Percentiles rank a stretch among this genome's conserved stretches.
These are phyloP conservation scores for Edolisoma coerulescens DNA, from an alignment of 2,113 vertebrate genomes.

Conservation along the genomic window DNA sequence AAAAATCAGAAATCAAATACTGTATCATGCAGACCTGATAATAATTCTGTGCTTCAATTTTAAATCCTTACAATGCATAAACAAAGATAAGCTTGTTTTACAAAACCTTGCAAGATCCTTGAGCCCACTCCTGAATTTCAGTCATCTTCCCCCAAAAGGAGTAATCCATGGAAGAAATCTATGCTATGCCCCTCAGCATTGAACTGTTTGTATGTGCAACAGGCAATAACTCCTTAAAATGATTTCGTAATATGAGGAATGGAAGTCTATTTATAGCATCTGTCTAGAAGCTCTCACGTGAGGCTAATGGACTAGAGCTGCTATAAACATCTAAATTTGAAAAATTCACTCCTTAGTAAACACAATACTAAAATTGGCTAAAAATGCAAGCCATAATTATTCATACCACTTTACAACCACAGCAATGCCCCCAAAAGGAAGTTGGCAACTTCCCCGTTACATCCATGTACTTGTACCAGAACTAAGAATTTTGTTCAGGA, in stretches of 20 bases:
- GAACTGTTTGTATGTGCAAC: background rate
- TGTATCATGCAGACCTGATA: background rate
- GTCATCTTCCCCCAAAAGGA: background rate
- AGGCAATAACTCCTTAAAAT: background rate
- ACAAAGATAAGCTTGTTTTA: background rate
- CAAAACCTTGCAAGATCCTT: background rate
- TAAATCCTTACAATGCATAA: background rate
- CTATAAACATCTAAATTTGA: background rate
- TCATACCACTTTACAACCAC: background rate
- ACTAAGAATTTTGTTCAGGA: background rate
- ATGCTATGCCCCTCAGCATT: background rate
- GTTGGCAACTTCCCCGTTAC: rapidly evolving
- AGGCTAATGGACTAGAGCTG: background rate
- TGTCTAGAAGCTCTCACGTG: background rate
- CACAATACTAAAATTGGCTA: background rate
- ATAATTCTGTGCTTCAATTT: background rate
- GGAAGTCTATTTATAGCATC: background rate
- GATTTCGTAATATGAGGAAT: background rate
- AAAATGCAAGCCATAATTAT: background rate
- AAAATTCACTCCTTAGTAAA: background rate
- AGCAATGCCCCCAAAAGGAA: background rate
- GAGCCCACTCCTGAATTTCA: background rate
- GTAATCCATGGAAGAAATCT: background rate
- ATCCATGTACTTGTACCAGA: background rate
- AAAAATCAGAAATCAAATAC: background rate